Percentiles rank a stretch among this genome's conserved stretches.
Conservation (phyloP, 2,113 vertebrate genomes). For the Polypterus senegalus region DNA sequence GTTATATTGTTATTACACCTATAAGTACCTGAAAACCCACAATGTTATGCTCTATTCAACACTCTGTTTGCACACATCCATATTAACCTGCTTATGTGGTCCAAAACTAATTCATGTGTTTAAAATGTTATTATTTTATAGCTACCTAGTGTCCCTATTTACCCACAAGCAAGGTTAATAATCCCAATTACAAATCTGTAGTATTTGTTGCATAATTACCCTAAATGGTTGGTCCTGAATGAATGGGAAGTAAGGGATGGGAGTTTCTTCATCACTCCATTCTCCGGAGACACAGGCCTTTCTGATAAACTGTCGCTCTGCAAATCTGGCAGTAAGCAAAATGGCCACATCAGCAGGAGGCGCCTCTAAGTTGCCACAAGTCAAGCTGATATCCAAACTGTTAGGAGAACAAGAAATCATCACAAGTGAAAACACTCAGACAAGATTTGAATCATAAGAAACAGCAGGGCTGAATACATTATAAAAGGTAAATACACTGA, state of each 20-base stretch:
- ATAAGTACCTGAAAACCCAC: too few species aligned
- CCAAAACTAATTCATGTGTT: slow-evolving; percentile 23
- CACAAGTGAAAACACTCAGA: too few species aligned
- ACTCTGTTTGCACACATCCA: too few species aligned
- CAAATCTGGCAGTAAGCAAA: slow-evolving; percentile 81
- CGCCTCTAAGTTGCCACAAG: slow-evolving; percentile 67
- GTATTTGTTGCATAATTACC: slow-evolving; percentile 50
- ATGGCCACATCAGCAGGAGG: slow-evolving; percentile 77
- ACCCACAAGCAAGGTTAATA: rapidly evolving
- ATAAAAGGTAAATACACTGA: too few species aligned
- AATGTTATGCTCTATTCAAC: too few species aligned
- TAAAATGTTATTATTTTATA: slow-evolving; percentile 23
- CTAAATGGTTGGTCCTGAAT: slow-evolving; percentile 94
- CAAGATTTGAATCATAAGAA: too few species aligned
- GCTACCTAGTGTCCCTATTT: slow-evolving; percentile 15
- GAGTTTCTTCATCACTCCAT: slow-evolving; percentile 75
- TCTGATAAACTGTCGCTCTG: slow-evolving; percentile 77
- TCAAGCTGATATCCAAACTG: slow-evolving; percentile 88
- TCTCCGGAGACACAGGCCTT: slow-evolving; percentile 78
- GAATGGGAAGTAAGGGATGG: slow-evolving; percentile 90
- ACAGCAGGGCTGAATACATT: too few species aligned
- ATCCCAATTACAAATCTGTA: rapidly evolving
- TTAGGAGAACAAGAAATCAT: slow-evolving; percentile 7
- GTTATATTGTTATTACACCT: too few species aligned
- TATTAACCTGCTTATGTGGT: too few species aligned